Percentiles rank a stretch among this genome's conserved stretches.
Evolutionary conservation across 2,888 invertebrate species (phyloP).

Genomic region (Daptonema setosum): DNA sequence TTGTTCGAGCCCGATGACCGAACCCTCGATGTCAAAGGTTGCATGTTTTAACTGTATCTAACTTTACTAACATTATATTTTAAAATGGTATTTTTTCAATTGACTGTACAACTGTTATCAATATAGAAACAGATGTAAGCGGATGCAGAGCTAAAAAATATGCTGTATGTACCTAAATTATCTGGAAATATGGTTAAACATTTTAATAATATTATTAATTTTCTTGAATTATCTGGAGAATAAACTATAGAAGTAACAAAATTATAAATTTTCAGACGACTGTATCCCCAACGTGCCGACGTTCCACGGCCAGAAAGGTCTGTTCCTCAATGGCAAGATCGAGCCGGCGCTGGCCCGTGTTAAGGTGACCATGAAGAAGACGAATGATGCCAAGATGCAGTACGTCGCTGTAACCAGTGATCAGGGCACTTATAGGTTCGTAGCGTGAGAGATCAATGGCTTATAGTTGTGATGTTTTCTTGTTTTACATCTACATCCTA

Average conservation of each 20-base stretch:
- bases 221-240: no score
- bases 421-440: neutral
- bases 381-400: neutral
- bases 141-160: no score
- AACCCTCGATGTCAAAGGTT: slow-evolving; percentile 39
- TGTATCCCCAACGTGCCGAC: slow-evolving; percentile 44
- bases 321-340: slow-evolving; percentile 43
- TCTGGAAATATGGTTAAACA: no score
- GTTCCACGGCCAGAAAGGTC: slow-evolving; percentile 45
- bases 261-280: slow-evolving; percentile 33
- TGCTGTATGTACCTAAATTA: no score
- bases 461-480: no score
- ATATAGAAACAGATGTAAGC: no score
- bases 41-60: slow-evolving; percentile 6
- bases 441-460: neutral
- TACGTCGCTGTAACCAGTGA: neutral
- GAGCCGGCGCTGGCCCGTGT: slow-evolving; percentile 37
- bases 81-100: no score
- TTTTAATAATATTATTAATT: no score
- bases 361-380: slow-evolving; percentile 1
- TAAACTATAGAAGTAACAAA: no score
- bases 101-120: no score
- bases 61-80: no score
- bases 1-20: slow-evolving; percentile 46
- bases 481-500: no score